Conservation (phyloP, 1,140 invertebrate genomes). For the Adelges cooleyi region DNA sequence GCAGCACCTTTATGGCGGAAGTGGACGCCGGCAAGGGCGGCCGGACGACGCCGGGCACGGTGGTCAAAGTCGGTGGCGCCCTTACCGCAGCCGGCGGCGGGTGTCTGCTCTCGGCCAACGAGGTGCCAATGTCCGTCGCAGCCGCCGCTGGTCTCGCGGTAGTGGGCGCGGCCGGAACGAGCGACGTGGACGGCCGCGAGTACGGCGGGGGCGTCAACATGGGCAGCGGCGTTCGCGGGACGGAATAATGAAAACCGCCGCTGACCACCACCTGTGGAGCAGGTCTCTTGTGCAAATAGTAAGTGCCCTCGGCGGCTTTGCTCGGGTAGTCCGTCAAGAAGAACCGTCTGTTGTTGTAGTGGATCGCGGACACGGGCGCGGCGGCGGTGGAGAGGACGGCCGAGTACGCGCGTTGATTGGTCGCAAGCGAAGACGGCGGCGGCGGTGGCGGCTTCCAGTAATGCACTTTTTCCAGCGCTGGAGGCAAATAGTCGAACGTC, state of each 20-base stretch:
- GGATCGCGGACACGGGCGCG: neutral
- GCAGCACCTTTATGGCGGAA: neutral
- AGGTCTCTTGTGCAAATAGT: neutral
- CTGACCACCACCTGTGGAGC: neutral
- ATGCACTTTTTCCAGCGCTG: slow-evolving; percentile 57
- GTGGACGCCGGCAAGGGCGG: neutral
- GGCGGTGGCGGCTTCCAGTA: slow-evolving; percentile 53
- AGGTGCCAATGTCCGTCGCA: neutral
- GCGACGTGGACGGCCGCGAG: slow-evolving; percentile 38
- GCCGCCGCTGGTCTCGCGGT: slow-evolving; percentile 31
- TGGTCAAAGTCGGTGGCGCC: neutral
- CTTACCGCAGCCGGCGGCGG: neutral
- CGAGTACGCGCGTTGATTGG: neutral
- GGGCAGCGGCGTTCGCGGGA: slow-evolving; percentile 42
- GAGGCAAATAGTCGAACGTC: slow-evolving; percentile 67
- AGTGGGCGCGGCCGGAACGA: slow-evolving; percentile 37
- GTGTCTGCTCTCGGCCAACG: slow-evolving; percentile 5
- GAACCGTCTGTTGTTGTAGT: slow-evolving; percentile 1
- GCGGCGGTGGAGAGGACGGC: neutral
- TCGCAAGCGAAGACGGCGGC: neutral
- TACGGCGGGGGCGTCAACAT: slow-evolving; percentile 58
- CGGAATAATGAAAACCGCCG: neutral
- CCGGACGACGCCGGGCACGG: neutral
- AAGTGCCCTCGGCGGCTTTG: neutral
- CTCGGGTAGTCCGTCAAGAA: slow-evolving; percentile 10